These are phyloP conservation scores for Hermetia illucens DNA, from an alignment of 1,140 invertebrate species.

Conservation along the genomic window DNA sequence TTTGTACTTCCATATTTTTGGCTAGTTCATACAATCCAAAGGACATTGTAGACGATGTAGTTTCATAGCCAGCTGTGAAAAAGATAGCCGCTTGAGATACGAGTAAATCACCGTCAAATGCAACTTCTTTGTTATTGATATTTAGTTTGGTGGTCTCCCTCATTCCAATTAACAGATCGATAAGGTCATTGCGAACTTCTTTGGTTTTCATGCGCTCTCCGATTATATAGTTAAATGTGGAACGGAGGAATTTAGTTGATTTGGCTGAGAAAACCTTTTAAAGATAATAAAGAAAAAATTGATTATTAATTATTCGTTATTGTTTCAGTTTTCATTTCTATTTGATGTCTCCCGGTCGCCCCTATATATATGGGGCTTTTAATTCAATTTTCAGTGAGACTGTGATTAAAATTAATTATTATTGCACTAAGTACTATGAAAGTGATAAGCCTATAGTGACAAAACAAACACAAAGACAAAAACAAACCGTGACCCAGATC, in stretches of 20 bases:
- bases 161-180: conserved; percentile 30
- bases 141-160: conserved; percentile 8
- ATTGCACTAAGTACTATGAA: too few relatives aligned
- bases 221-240: conserved; percentile 23
- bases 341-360: too few relatives aligned
- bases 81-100: conserved; percentile 47
- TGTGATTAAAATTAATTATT: too few relatives aligned
- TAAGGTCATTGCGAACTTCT: conserved; percentile 27
- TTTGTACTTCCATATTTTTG: conserved; percentile 29
- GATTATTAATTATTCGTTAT: background rate
- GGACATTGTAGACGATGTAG: conserved; percentile 31
- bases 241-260: conserved; percentile 18
- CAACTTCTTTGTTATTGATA: conserved; percentile 21
- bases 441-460: too few relatives aligned
- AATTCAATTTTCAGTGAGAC: too few relatives aligned
- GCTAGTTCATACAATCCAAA: conserved; percentile 37
- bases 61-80: conserved; percentile 43
- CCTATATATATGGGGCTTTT: too few relatives aligned
- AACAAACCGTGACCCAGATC: too few relatives aligned
- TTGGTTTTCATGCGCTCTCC: conserved; percentile 19
- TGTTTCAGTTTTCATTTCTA: conserved; percentile 23
- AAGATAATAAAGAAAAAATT: too few relatives aligned
- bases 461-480: too few relatives aligned
- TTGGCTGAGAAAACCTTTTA: conserved; percentile 17
- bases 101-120: conserved; percentile 32